phyloP scores from a whole-genome alignment of 2,113 vertebrate genomes.

The Hydrolagus affinis region DNA sequence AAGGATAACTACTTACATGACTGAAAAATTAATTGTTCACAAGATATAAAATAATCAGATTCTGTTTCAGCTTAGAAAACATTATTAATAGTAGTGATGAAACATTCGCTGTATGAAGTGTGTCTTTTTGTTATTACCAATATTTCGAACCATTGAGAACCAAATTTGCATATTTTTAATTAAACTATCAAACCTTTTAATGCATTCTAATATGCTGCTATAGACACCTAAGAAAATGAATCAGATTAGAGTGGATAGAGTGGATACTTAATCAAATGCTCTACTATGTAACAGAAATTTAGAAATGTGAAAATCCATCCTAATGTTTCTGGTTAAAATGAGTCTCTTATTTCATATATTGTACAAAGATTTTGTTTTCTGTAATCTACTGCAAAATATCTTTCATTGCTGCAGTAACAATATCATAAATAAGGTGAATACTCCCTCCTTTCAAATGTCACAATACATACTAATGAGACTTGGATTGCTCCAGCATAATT shows the following conservation, averaged over 20 bases:
- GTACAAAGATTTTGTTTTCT: background rate
- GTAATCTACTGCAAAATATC: constrained; percentile 2
- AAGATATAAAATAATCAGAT: no score
- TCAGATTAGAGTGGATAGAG: background rate
- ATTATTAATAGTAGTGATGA: background rate
- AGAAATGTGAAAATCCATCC: background rate
- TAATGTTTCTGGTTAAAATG: background rate
- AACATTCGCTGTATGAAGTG: no score
- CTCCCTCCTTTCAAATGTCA: background rate
- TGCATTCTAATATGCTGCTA: background rate
- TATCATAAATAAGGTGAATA: background rate
- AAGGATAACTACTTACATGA: no score
- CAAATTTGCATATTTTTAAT: constrained; percentile 2
- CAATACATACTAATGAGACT: background rate
- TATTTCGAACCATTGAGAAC: background rate
- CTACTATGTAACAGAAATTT: background rate
- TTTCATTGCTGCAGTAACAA: background rate
- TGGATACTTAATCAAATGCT: background rate
- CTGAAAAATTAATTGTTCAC: no score
- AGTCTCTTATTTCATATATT: background rate
- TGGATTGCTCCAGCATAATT: background rate
- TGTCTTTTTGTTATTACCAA: background rate
- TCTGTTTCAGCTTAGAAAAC: no score
- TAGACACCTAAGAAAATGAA: background rate
- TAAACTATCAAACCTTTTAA: background rate